Evolutionary conservation across 2,888 invertebrate genomes (phyloP).

Genomic region (Urechis unicinctus): DNA sequence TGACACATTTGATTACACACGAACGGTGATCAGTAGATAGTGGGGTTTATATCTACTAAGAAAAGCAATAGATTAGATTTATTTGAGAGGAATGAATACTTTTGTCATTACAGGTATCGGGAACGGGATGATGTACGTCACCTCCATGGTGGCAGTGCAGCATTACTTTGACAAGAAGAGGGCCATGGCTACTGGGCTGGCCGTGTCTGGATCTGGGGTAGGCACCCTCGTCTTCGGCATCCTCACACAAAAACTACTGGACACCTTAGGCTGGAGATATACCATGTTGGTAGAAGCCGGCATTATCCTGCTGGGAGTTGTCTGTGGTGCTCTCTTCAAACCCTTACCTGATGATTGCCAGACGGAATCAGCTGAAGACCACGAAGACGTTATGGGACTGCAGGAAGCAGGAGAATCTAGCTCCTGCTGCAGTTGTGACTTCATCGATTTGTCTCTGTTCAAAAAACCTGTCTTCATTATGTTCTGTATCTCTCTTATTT

Average conservation of each 20-base stretch:
- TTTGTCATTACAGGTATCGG: no score
- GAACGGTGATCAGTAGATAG: no score
- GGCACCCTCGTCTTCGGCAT: slow-evolving; percentile 15
- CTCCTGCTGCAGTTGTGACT: no score
- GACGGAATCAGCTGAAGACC: no score
- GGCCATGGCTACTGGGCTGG: slow-evolving; percentile 20
- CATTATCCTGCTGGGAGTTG: background rate
- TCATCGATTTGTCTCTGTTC: background rate
- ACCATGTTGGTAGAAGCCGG: slow-evolving; percentile 10
- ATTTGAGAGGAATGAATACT: no score
- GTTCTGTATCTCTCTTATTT: slow-evolving; percentile 6
- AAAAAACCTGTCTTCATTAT: slow-evolving; percentile 11
- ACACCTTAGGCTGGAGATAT: slow-evolving; percentile 7
- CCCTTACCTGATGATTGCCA: no score
- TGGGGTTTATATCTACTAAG: no score
- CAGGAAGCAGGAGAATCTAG: no score
- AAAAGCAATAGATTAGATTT: no score
- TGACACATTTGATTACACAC: no score
- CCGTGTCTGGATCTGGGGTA: slow-evolving; percentile 17
- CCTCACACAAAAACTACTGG: slow-evolving; percentile 4
- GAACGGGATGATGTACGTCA: slow-evolving; percentile 19
- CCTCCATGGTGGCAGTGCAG: slow-evolving; percentile 20
- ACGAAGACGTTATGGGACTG: no score
- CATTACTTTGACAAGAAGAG: slow-evolving; percentile 50
- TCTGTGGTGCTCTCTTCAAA: background rate